These are phyloP conservation scores for Gortyna flavago DNA, from an alignment of 2,888 invertebrate species.

Conservation along the genomic window DNA sequence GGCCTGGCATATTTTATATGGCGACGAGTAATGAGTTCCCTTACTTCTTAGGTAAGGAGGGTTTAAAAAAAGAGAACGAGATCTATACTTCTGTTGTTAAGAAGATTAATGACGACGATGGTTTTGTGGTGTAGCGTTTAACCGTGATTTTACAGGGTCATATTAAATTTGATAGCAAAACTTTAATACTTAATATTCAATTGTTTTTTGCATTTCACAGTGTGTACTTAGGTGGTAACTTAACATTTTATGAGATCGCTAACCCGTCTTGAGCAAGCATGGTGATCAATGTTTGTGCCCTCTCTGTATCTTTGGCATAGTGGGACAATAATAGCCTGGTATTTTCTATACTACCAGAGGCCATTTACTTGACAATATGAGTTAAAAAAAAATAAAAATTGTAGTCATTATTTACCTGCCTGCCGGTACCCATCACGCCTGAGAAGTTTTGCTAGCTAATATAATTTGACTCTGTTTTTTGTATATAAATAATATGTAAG, in stretches of 20 bases:
- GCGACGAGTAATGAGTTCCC: slow-evolving; percentile 83
- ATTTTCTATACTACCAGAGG: too few species aligned
- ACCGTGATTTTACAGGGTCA: not conserved
- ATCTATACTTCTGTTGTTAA: slow-evolving; percentile 76
- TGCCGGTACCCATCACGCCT: not conserved
- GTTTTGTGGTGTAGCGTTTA: slow-evolving; percentile 67
- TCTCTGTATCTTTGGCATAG: not conserved
- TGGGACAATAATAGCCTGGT: too few species aligned
- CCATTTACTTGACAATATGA: too few species aligned
- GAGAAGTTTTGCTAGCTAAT: too few species aligned
- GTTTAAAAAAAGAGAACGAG: slow-evolving; percentile 81
- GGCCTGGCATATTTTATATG: slow-evolving; percentile 82
- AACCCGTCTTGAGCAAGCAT: not conserved
- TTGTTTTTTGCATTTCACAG: too few species aligned
- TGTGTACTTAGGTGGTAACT: too few species aligned
- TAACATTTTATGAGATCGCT: too few species aligned
- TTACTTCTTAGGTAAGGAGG: slow-evolving; percentile 81
- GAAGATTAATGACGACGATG: slow-evolving; percentile 78
- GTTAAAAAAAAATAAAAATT: too few species aligned
- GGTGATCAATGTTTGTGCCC: not conserved
- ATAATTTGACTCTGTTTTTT: not conserved
- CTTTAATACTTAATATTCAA: too few species aligned
- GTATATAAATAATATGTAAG: not conserved
- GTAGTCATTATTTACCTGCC: too few species aligned
- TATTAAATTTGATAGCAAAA: too few species aligned